These are phyloP conservation scores for Heterohyrax brucei DNA, from an alignment of 2,797 vertebrate genomes.

Conservation along the genomic window DNA sequence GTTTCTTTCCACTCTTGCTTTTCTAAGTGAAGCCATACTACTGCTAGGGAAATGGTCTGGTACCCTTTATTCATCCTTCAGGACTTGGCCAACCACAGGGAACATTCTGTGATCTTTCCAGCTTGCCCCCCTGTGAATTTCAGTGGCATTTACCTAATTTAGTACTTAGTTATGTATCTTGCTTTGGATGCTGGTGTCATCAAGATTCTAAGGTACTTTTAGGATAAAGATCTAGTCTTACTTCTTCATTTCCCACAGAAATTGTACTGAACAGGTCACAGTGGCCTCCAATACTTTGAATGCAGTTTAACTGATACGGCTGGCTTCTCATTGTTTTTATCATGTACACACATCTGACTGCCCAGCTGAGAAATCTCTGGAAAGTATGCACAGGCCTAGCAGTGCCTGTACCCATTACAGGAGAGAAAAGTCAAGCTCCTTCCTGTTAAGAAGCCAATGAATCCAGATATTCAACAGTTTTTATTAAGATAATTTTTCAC, in stretches of 20 bases:
- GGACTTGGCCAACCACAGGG: not conserved
- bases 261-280: not conserved
- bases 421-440: not conserved
- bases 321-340: conserved; percentile 33
- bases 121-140: not conserved
- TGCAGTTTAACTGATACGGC: not conserved
- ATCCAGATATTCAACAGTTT: not conserved
- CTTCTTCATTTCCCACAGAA: not conserved
- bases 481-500: not conserved
- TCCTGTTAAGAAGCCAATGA: not conserved
- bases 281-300: not conserved
- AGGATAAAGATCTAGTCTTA: conserved; percentile 53
- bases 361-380: not conserved
- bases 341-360: not conserved
- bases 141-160: not conserved
- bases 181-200: not conserved
- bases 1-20: not conserved
- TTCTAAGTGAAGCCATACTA: conserved; percentile 7
- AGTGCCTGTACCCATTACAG: not conserved
- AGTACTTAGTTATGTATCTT: not conserved
- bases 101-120: conserved; percentile 32
- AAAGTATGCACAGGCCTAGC: not conserved
- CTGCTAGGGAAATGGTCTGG: not conserved
- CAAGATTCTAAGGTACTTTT: not conserved
- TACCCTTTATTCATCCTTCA: conserved; percentile 29